Conservation (phyloP, 2,797 vertebrate genomes). For the Loris lydekkerianus region DNA sequence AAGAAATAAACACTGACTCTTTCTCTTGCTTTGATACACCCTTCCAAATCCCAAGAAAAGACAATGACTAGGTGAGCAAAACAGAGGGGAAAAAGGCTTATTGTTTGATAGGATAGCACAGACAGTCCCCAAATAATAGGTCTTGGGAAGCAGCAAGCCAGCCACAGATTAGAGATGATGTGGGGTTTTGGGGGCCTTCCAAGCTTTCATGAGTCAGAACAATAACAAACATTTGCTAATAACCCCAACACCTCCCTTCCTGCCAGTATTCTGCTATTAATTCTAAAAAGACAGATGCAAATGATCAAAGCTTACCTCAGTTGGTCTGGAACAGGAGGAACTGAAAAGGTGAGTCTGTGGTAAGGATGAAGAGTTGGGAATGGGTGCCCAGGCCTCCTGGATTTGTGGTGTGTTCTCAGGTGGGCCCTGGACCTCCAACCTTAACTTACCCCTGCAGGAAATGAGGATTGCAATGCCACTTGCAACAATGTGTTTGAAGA, state of each 20-base stretch:
- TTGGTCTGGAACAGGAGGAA: background rate
- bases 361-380: background rate
- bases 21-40: slow-evolving; percentile 85
- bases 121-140: slow-evolving; percentile 81
- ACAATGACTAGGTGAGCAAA: slow-evolving; percentile 64
- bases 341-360: background rate
- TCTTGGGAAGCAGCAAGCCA: slow-evolving; percentile 68
- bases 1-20: slow-evolving; percentile 70
- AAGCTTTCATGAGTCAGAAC: slow-evolving; percentile 72
- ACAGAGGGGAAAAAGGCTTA: slow-evolving; percentile 73
- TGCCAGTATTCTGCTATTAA: background rate
- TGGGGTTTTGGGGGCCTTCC: slow-evolving; percentile 59
- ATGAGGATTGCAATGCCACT: background rate
- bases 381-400: accelerated
- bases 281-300: slow-evolving; percentile 50
- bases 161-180: slow-evolving; percentile 71
- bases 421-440: background rate
- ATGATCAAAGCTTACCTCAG: slow-evolving; percentile 25
- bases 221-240: slow-evolving; percentile 29
- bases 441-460: background rate
- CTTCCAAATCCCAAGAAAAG: slow-evolving; percentile 77
- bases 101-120: slow-evolving; percentile 70
- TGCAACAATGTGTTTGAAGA: background rate
- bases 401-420: background rate
- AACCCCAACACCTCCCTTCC: slow-evolving; percentile 56